A percentile compares a stretch with the other conserved stretches of the same genome.
These are phyloP conservation scores for Spizaetus ornatus DNA, from an alignment of 2,113 vertebrate genomes.

Conservation along the genomic window DNA sequence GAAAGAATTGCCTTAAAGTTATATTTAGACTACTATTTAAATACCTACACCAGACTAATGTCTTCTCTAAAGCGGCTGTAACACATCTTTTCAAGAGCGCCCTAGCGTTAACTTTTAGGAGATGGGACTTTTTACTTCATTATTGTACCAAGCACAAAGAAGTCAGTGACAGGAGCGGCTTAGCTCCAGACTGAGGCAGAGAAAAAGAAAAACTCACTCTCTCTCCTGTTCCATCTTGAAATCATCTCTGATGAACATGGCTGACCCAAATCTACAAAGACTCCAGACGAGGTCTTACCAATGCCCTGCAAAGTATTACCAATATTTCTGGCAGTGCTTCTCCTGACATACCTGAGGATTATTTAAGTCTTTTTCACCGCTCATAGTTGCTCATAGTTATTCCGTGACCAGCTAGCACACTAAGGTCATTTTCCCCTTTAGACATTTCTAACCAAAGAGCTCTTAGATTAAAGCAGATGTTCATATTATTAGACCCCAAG, in stretches of 20 bases:
- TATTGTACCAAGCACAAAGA: not conserved
- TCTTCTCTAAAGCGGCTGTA: not conserved
- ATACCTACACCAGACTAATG: not conserved
- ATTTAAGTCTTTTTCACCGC: not conserved
- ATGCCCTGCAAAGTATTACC: not conserved
- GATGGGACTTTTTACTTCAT: not conserved
- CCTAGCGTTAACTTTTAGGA: not conserved
- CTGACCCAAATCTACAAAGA: not conserved
- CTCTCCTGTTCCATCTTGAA: not conserved
- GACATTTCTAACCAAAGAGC: not conserved
- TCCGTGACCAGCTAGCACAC: not conserved
- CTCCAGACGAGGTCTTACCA: not conserved
- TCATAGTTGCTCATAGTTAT: not conserved
- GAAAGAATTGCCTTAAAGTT: not conserved
- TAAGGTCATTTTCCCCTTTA: not conserved
- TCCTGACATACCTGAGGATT: not conserved
- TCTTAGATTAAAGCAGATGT: slow-evolving; percentile 27
- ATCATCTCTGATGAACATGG: not conserved
- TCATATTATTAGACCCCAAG: slow-evolving; percentile 1
- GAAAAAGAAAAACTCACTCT: not conserved
- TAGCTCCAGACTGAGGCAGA: not conserved
- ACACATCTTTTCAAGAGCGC: not conserved
- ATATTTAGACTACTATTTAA: not conserved
- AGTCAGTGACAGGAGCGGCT: not conserved
- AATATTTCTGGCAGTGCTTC: not conserved